A percentile compares a stretch with the other conserved stretches of the same genome.
Evolutionary conservation across 2,888 invertebrate genomes (phyloP).

Genomic region (Drosophila kuntzei): DNA sequence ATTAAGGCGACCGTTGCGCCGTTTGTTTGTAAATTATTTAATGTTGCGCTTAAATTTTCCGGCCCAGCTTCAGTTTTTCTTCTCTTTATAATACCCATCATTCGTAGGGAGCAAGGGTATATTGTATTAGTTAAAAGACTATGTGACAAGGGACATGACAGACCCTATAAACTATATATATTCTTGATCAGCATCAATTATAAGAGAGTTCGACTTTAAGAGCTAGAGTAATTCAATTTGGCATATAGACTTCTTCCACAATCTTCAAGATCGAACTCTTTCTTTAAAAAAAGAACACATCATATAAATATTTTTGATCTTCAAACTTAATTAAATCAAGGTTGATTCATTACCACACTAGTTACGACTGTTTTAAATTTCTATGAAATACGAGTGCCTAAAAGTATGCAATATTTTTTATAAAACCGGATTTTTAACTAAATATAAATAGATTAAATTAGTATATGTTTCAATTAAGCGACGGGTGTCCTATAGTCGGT

Average conservation of each 20-base stretch:
- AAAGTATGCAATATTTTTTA: neutral
- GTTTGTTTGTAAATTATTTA: conserved; percentile 83
- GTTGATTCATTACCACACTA: too few relatives aligned
- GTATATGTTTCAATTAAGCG: neutral
- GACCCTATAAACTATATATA: neutral
- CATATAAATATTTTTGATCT: too few relatives aligned
- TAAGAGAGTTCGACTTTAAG: too few relatives aligned
- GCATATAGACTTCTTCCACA: too few relatives aligned
- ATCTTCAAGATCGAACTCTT: too few relatives aligned
- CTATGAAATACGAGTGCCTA: too few relatives aligned
- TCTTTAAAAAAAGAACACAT: too few relatives aligned
- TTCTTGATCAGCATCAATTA: conserved; percentile 8
- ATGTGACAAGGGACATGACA: neutral
- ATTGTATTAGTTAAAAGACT: neutral
- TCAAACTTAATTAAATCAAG: too few relatives aligned
- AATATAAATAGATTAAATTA: too few relatives aligned
- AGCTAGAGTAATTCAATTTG: too few relatives aligned
- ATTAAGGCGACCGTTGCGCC: conserved; percentile 74
- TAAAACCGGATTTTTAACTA: too few relatives aligned
- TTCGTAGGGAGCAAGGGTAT: neutral
- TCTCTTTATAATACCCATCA: neutral
- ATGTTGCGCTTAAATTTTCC: conserved; percentile 82
- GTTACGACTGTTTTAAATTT: too few relatives aligned
- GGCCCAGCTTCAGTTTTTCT: conserved; percentile 55
- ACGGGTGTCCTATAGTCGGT: neutral